Conservation (phyloP, 2,113 vertebrate genomes). For the Cichladusa arquata region DNA sequence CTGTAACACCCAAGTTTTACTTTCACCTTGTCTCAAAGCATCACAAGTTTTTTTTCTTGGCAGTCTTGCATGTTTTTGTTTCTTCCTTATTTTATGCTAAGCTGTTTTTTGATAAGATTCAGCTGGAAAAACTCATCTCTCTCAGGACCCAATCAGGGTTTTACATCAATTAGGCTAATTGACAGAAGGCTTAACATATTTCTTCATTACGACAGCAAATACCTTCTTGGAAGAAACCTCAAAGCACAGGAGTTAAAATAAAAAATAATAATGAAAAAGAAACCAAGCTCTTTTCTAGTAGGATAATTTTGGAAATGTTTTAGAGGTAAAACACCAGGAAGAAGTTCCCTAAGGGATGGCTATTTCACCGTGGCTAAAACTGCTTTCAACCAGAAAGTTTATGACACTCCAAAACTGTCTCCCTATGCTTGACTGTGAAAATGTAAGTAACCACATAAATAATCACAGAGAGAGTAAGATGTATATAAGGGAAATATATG, state of each 20-base stretch:
- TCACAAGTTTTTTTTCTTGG: not conserved
- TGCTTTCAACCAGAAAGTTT: not conserved
- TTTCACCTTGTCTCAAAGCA: not conserved
- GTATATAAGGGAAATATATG: not conserved
- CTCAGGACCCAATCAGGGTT: slow-evolving; percentile 46
- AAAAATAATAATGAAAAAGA: not conserved
- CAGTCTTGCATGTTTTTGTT: slow-evolving; percentile 9
- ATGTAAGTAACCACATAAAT: not conserved
- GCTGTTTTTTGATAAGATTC: slow-evolving; percentile 57
- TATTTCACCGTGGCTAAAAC: not conserved
- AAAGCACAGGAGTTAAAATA: not conserved
- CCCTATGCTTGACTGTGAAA: not conserved
- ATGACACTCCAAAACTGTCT: not conserved
- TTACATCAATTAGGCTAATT: slow-evolving; percentile 70
- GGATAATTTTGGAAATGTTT: slow-evolving; percentile 21
- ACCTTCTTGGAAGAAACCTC: slow-evolving; percentile 33
- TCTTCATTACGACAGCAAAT: slow-evolving; percentile 66
- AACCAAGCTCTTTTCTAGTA: not conserved
- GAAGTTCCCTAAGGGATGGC: not conserved
- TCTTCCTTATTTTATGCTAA: slow-evolving; percentile 25
- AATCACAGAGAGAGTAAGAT: not conserved
- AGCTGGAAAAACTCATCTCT: slow-evolving; percentile 48
- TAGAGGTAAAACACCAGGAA: not conserved
- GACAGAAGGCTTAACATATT: slow-evolving; percentile 66
- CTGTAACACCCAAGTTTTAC: not conserved